Conservation (phyloP, 1,140 invertebrate genomes). For the Halesus radiatus region DNA sequence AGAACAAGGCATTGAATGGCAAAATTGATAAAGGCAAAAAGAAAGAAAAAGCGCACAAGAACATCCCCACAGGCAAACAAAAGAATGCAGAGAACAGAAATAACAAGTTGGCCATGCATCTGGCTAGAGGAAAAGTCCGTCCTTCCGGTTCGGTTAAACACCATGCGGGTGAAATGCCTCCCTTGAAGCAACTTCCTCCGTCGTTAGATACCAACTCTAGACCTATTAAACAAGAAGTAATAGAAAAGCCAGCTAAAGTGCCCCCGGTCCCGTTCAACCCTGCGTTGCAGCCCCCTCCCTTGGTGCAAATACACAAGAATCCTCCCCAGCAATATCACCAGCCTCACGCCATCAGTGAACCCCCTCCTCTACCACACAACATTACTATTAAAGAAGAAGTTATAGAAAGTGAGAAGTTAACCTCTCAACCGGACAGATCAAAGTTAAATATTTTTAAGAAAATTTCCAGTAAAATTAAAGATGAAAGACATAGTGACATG, state of each 20-base stretch:
- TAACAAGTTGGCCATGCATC: slow-evolving; percentile 46
- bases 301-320: slow-evolving; percentile 35
- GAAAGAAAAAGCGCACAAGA: slow-evolving; percentile 77
- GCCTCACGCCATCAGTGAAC: slow-evolving; percentile 45
- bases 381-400: slow-evolving; percentile 68
- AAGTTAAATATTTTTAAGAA: slow-evolving; percentile 90
- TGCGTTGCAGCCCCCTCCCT: slow-evolving; percentile 12
- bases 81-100: slow-evolving; percentile 50
- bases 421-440: slow-evolving; percentile 83
- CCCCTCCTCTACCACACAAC: slow-evolving; percentile 38
- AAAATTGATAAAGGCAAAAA: slow-evolving; percentile 77
- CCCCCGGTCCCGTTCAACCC: slow-evolving; percentile 7
- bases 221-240: slow-evolving; percentile 43
- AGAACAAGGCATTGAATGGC: slow-evolving; percentile 72
- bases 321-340: slow-evolving; percentile 5
- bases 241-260: slow-evolving; percentile 37
- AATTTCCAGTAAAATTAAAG: slow-evolving; percentile 82
- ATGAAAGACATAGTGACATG: slow-evolving; percentile 71
- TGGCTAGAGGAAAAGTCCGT: slow-evolving; percentile 39
- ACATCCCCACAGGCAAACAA: slow-evolving; percentile 65
- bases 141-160: slow-evolving; percentile 59
- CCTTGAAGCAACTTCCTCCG: slow-evolving; percentile 45
- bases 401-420: slow-evolving; percentile 75
- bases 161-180: slow-evolving; percentile 62
- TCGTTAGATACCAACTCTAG: slow-evolving; percentile 36